phyloP scores from a whole-genome alignment of 2,888 invertebrate genomes.

The Muscina levida region DNA sequence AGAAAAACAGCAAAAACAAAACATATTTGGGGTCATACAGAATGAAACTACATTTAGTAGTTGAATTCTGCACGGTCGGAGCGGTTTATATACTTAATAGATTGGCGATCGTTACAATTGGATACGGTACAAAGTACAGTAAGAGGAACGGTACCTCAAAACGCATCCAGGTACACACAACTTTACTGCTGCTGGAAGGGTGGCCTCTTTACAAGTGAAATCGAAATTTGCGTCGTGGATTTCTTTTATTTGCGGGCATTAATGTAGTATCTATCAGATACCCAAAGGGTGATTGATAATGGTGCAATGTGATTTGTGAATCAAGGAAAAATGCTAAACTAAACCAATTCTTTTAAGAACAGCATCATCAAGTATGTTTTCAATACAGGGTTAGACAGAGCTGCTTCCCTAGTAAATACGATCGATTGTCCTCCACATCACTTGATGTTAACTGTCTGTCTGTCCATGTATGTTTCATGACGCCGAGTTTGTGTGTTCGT shows the following conservation, averaged over 20 bases:
- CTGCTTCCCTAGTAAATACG: not conserved
- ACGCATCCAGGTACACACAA: not conserved
- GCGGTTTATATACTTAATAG: slow-evolving; percentile 52
- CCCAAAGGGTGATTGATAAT: slow-evolving; percentile 58
- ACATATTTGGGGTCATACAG: slow-evolving; percentile 65
- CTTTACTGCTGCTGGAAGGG: not conserved
- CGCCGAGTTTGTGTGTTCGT: not conserved
- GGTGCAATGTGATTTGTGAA: slow-evolving; percentile 55
- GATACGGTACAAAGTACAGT: slow-evolving; percentile 39
- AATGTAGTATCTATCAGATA: too few relatives aligned
- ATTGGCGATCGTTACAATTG: slow-evolving; percentile 51
- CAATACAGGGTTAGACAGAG: slow-evolving; percentile 33
- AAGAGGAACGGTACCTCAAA: not conserved
- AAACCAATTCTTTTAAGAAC: slow-evolving; percentile 18
- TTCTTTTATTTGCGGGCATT: too few relatives aligned
- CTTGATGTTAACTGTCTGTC: slow-evolving; percentile 3
- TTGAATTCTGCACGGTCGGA: slow-evolving; percentile 64
- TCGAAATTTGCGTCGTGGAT: too few relatives aligned
- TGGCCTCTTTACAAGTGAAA: not conserved
- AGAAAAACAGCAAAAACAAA: slow-evolving; percentile 42
- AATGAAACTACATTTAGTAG: slow-evolving; percentile 61
- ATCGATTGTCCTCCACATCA: not conserved
- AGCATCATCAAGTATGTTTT: slow-evolving; percentile 41
- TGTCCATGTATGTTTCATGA: not conserved
- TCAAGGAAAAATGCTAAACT: slow-evolving; percentile 31